Evolutionary conservation across 2,888 invertebrate species (phyloP), one percentile per base, ranked within the genome.

Genomic region (Graphium colonna): DNA sequence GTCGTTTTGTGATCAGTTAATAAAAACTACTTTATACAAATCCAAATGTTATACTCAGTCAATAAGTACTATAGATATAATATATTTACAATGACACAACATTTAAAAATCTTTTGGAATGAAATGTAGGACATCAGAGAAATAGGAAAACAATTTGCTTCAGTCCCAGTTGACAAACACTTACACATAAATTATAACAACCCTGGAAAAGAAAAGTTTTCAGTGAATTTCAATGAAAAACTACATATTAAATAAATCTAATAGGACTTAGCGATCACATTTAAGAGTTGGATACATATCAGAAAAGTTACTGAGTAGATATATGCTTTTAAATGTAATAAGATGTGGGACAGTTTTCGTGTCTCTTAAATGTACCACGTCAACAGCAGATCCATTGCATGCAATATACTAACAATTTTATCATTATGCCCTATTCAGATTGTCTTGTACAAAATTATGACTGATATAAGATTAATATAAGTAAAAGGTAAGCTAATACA

Each of bases 1-100:
- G 8, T 17, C 17, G 17, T 7, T n/a, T 49, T 49, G 28, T 41
- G 40, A 31, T 47, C 10, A 36, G 33, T 9, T 36, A 33, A 44
- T 40, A 36, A 40, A 42, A 41, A 26, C 21, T n/a, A 46, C 31
- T 31, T 31, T 31, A 9, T 31, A 31, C 31, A 31, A 31, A 31
- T 31, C 31, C 31, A 31, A 31, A 31, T 31, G 31, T 31, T 31
- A 31, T 10, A 31, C 17, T 44, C 38, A 40, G 40, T 26, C 43
- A 33, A 50, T 31, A 18, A 41, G 40, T 45, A 36, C 46, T 36
- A 36, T 9, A 21, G 21, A n/a, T 8, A 1, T 26, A 42, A 12
- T n/a, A 42, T 26, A 21, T 42, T 21, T 13, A 42, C 18, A 21
- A 3, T 21, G 26, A 26, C 26, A 38, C 38, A 38, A 12, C 5